These are phyloP conservation scores for Macrochelys suwanniensis DNA, from an alignment of 2,797 vertebrate genomes.

Conservation along the genomic window DNA sequence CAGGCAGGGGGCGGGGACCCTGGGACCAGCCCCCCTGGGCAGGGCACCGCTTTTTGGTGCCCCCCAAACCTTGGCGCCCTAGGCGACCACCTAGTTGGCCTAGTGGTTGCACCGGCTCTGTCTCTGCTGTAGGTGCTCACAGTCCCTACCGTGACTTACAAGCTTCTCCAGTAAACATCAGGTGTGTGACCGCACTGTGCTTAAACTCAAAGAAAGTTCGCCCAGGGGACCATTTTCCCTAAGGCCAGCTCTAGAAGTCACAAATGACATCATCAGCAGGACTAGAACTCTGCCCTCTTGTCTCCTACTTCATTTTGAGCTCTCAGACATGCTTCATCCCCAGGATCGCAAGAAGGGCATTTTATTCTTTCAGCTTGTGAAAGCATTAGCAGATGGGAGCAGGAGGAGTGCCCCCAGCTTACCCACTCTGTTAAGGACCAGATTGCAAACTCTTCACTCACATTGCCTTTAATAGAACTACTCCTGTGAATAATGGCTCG, in stretches of 20 bases:
- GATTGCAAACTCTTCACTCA: not conserved
- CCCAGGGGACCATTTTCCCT: not conserved
- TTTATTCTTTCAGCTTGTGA: not conserved
- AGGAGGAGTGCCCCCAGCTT: not conserved
- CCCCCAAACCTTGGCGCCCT: too few species aligned
- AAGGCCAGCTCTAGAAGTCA: not conserved
- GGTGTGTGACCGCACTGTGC: not conserved
- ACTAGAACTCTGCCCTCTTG: not conserved
- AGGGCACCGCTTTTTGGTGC: too few species aligned
- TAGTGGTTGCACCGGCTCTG: too few species aligned
- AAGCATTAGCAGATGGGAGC: not conserved
- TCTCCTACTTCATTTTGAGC: not conserved
- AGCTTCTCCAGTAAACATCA: not conserved
- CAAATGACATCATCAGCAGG: not conserved
- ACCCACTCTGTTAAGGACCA: fast-evolving
- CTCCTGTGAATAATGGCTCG: fast-evolving
- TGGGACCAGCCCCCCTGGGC: too few species aligned
- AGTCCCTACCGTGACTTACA: not conserved
- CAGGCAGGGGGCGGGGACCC: too few species aligned
- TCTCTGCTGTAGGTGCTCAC: too few species aligned
- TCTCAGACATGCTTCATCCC: not conserved
- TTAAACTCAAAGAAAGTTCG: not conserved
- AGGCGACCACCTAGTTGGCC: too few species aligned
- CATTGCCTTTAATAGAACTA: not conserved
- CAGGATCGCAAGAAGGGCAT: fast-evolving